phyloP scores from a whole-genome alignment of 2,113 vertebrate genomes.

The Phalacrocorax pelagicus region DNA sequence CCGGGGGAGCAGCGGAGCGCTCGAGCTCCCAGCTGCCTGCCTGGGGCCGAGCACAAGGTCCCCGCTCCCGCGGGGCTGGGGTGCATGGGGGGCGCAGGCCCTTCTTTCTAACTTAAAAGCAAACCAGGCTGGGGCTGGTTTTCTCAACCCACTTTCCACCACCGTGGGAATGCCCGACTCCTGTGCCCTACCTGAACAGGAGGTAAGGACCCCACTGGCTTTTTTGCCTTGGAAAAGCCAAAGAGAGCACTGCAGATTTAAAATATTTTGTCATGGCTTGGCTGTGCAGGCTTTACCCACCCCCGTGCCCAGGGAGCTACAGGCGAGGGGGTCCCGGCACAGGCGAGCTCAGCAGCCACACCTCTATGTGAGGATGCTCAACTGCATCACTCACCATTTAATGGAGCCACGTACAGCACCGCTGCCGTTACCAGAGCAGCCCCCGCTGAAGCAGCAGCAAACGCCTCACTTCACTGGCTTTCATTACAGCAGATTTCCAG shows the following conservation, averaged over 20 bases:
- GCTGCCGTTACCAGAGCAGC: accelerated
- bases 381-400: accelerated
- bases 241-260: not conserved
- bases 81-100: not conserved
- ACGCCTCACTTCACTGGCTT: not conserved
- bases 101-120: not conserved
- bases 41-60: not conserved
- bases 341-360: not conserved
- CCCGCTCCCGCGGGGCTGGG: not conserved
- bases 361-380: not conserved
- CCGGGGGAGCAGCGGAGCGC: accelerated
- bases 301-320: not conserved
- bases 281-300: not conserved
- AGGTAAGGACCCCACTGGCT: not conserved
- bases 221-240: not conserved
- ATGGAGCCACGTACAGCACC: accelerated
- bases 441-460: not conserved
- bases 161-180: accelerated
- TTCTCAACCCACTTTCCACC: not conserved
- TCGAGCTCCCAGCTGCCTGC: not conserved
- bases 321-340: accelerated
- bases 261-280: too few species aligned
- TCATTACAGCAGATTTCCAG: not conserved
- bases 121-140: not conserved
- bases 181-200: not conserved